Conservation (phyloP, 1,140 invertebrate species). For the Drosophila truncata region DNA sequence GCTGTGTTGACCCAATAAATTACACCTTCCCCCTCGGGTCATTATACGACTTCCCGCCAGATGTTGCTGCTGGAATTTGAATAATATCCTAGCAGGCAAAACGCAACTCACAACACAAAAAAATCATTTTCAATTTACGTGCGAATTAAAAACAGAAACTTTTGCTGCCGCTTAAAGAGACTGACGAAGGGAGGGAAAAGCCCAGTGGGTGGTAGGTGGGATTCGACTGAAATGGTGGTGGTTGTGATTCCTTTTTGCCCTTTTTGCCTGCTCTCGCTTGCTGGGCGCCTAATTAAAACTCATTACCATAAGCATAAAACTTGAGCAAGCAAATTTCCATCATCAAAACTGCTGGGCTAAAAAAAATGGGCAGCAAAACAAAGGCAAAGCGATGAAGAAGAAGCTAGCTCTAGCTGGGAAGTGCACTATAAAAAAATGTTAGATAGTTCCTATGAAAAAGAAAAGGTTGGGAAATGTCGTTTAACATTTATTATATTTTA, state of each 20-base stretch:
- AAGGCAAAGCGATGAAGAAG: background rate
- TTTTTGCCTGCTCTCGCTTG: constrained; percentile 48
- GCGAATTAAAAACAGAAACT: constrained; percentile 49
- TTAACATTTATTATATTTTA: background rate
- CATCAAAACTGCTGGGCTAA: constrained; percentile 17
- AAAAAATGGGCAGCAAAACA: constrained; percentile 24
- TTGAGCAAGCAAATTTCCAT: constrained; percentile 70
- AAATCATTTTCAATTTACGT: constrained; percentile 42
- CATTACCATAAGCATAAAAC: constrained; percentile 81
- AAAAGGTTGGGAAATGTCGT: background rate
- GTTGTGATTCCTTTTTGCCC: constrained; percentile 29
- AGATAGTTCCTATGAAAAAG: no score
- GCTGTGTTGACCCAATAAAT: constrained; percentile 59
- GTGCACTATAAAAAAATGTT: background rate
- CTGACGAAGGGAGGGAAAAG: background rate
- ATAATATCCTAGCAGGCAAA: constrained; percentile 33
- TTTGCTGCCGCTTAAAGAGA: constrained; percentile 29
- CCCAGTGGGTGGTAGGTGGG: constrained; percentile 40
- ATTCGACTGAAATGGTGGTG: constrained; percentile 25
- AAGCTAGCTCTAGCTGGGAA: background rate
- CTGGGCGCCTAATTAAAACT: constrained; percentile 83
- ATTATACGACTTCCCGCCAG: constrained; percentile 40
- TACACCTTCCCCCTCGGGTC: background rate
- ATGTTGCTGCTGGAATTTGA: constrained; percentile 62
- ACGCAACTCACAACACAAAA: constrained; percentile 6